Evolutionary conservation across 92 coral and sea anemone species (phyloP).

Genomic region (Zoanthus gigantus): DNA sequence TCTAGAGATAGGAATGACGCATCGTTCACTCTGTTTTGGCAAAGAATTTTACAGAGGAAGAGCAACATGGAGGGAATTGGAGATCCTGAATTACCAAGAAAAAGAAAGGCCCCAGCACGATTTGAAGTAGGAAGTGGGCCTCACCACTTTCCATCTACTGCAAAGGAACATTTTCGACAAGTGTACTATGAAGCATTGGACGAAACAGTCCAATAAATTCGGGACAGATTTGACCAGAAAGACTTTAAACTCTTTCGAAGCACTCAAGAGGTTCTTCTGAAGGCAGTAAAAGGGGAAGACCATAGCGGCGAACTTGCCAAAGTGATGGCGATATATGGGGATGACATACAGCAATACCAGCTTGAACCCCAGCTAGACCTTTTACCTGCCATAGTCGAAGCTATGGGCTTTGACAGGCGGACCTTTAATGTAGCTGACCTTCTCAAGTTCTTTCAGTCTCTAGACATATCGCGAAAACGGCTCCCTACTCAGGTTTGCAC

Average conservation of each 20-base stretch:
- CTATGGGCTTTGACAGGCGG: conserved; percentile 51
- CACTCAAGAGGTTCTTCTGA: conserved; percentile 55
- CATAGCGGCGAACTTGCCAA: conserved; percentile 45
- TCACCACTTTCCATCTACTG: conserved; percentile 10
- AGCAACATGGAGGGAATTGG: conserved; percentile 17
- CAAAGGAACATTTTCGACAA: conserved; percentile 14
- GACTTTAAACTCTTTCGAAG: conserved; percentile 51
- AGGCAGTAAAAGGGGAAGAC: conserved; percentile 64
- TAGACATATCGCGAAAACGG: conserved; percentile 38
- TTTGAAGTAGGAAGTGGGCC: conserved; percentile 13
- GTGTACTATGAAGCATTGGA: conserved; percentile 8
- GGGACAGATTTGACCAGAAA: conserved; percentile 48
- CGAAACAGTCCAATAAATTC: conserved; percentile 45
- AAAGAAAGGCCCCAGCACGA: not conserved
- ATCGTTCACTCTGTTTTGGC: not conserved
- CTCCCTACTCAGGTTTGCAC: conserved; percentile 55
- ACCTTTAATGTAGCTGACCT: conserved; percentile 36
- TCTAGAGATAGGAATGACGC: not conserved
- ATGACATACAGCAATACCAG: conserved; percentile 52
- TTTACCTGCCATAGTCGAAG: conserved; percentile 59
- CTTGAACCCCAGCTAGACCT: conserved; percentile 58
- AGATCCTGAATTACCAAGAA: conserved; percentile 15
- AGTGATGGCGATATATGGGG: conserved; percentile 55
- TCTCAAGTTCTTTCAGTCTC: conserved; percentile 8
- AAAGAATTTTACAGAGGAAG: conserved; percentile 10